A percentile compares a stretch with the other conserved stretches of the same genome.
phyloP scores from a whole-genome alignment of 2,113 vertebrate genomes.

The Uropsilus gracilis region DNA sequence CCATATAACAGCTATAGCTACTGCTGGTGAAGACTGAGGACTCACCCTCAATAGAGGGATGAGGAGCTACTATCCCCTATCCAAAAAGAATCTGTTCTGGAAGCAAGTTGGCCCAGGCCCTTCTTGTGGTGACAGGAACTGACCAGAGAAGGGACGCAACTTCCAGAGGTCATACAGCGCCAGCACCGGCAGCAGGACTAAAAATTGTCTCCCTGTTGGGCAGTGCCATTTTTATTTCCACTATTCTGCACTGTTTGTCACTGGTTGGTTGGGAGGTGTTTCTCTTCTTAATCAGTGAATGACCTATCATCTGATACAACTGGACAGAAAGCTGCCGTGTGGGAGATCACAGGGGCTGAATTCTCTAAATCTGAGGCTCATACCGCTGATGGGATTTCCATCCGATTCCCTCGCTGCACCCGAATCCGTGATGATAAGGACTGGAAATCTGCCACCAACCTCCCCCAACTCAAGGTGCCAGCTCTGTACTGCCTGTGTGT shows the following conservation, averaged over 20 bases:
- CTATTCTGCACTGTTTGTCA: background rate
- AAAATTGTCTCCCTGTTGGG: background rate
- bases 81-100: background rate
- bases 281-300: background rate
- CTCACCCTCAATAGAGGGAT: background rate
- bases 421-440: constrained; percentile 97
- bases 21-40: background rate
- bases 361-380: constrained; percentile 98
- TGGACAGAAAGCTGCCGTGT: constrained; percentile 93
- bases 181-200: background rate
- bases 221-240: background rate
- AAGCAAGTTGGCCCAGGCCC: background rate
- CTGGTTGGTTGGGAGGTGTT: background rate
- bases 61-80: background rate
- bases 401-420: constrained; percentile 98
- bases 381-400: constrained; percentile 97
- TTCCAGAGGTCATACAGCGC: background rate
- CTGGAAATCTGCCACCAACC: constrained; percentile 95
- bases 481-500: rapidly evolving
- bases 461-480: constrained; percentile 93
- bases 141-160: background rate
- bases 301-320: background rate
- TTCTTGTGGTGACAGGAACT: background rate
- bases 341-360: constrained; percentile 99
- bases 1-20: background rate